Evolutionary conservation across 1,140 invertebrate genomes (phyloP), one percentile per base, ranked within the genome.

Genomic region (Drosophila tristis): DNA sequence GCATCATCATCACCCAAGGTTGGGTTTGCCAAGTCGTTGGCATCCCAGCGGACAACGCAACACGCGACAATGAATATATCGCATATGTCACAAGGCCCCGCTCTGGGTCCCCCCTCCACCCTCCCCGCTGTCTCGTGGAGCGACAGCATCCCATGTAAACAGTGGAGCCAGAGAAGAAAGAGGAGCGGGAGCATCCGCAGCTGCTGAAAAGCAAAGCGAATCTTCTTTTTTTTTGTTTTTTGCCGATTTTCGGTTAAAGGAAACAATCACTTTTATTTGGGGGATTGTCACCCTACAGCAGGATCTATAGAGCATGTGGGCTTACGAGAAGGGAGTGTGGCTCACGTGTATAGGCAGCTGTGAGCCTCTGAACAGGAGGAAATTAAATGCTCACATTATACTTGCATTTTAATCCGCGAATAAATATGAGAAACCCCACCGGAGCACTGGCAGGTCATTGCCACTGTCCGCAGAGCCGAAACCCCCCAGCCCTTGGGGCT

Each of bases 61-160:
- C 82, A 87, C 82, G 82, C 82, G 82, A 87, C 82, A 87, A 87
- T 87, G 82, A 87, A 87, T 89, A 87, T 87, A 84, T 87, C 82
- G 82, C 82, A 87, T 87, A 89, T 87, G 82, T 87, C 82, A 87
- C 82, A 86, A 77, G 63, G 53, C 51, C 49, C 65, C 70, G 64
- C 66, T 70, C 49, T 63, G 50, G 45, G 60, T 62, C 25, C 31
- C 44, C 64, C 51, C 15, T 9, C 15, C 8, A 0, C 4, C 2
- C 16, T 4, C 15, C 15, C 16, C 16, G 20, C 31, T 35, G 7
- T 11, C 45, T 5, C 20, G 15, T 11, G 63, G 48, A 51, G 44
- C 80, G 73, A 51, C 70, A 75, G 73, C 72, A 75, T 74, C 79
- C 77, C 80, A 67, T 80, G 81, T 85, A 86, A 86, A 86, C 78